Evolutionary conservation across 2,888 invertebrate species (phyloP), one percentile per base, ranked within the genome.

Genomic region (Brenthis daphne): DNA sequence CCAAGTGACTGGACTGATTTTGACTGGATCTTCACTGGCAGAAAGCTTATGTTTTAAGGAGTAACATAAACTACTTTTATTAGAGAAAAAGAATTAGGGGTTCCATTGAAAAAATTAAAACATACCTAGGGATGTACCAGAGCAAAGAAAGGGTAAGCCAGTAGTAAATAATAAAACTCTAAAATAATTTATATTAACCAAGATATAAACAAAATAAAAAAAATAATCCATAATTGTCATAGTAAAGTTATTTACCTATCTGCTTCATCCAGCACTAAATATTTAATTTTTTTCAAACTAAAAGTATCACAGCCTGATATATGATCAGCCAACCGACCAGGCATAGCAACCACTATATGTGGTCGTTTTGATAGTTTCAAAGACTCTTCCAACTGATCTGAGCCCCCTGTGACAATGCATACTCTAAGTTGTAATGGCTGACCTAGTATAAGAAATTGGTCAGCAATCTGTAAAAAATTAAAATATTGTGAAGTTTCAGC

Each of bases 291-390:
- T 77, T 95, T 95, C 76, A 98, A 94, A 2, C 95, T 94, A 80
- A 97, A 97, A 16, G 97, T 97, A 75, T 97, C 94, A 81, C 98
- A 97, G 77, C 97, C 97, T 65, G 96, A 95, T 12, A 99, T 94
- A 83, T 99, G 98, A 87, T 99, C 99, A 0, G 98, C 97, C 53
- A 99, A 88, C 20, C 99, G 93, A 1, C 99, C 99, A 0, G 99
- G 99, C 85, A 99, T 99, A 0, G 99, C 98, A 0, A 99, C 96
- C 1, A 99, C 97, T 76, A 99, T 95, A 85, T 99, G 99, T 0
- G 99, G 99, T 65, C 95, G 94, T 74, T 95, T 95, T 13, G 96
- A 94, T 24, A 99, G 89, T 78, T 98, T 97, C 78, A 95, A 92
- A 0, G 97, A 97, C 87, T 99, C 99, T 14, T 95, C 93, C 69